These are phyloP conservation scores for Schizopygopsis pylzovi DNA, from an alignment of 2,797 vertebrate species.

Conservation along the genomic window DNA sequence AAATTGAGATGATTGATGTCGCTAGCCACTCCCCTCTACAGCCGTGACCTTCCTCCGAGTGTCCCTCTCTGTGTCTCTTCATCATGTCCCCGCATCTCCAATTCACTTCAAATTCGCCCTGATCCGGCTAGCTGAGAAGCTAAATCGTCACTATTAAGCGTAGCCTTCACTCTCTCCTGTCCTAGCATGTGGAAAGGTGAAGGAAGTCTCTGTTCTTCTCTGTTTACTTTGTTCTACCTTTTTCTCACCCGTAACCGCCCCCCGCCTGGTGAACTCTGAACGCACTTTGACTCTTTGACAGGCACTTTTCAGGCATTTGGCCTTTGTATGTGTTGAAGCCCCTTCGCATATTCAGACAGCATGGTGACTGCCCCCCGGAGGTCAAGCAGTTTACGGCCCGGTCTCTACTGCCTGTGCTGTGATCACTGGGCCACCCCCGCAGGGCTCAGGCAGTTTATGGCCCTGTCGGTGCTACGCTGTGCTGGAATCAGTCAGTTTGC, in stretches of 20 bases:
- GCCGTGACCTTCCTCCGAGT: slow-evolving; percentile 58
- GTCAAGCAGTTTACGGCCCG: slow-evolving; percentile 68
- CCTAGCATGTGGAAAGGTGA: slow-evolving; percentile 55
- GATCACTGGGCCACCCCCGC: slow-evolving; percentile 46
- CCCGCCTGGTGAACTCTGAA: slow-evolving; percentile 75
- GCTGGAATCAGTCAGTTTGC: slow-evolving; percentile 59
- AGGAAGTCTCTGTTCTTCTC: slow-evolving; percentile 68
- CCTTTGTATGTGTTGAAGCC: slow-evolving; percentile 56
- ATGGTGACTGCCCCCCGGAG: slow-evolving; percentile 58
- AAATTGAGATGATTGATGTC: slow-evolving; percentile 64
- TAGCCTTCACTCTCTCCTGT: slow-evolving; percentile 31
- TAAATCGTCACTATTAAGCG: slow-evolving; percentile 46
- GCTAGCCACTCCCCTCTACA: slow-evolving; percentile 60
- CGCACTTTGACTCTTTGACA: slow-evolving; percentile 76
- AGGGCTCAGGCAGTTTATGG: slow-evolving; percentile 58
- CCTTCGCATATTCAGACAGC: slow-evolving; percentile 61
- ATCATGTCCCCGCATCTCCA: slow-evolving; percentile 43
- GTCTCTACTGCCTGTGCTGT: slow-evolving; percentile 62
- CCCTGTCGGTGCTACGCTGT: slow-evolving; percentile 59
- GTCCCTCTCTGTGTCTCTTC: slow-evolving; percentile 49
- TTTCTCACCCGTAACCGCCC: slow-evolving; percentile 64
- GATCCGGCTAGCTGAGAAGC: slow-evolving; percentile 19
- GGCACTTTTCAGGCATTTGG: slow-evolving; percentile 70
- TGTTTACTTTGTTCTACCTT: slow-evolving; percentile 68
- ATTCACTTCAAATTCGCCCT: slow-evolving; percentile 55